Evolutionary conservation across 1,140 invertebrate species (phyloP), one percentile per base, ranked within the genome.

Genomic region (Lerema accius): DNA sequence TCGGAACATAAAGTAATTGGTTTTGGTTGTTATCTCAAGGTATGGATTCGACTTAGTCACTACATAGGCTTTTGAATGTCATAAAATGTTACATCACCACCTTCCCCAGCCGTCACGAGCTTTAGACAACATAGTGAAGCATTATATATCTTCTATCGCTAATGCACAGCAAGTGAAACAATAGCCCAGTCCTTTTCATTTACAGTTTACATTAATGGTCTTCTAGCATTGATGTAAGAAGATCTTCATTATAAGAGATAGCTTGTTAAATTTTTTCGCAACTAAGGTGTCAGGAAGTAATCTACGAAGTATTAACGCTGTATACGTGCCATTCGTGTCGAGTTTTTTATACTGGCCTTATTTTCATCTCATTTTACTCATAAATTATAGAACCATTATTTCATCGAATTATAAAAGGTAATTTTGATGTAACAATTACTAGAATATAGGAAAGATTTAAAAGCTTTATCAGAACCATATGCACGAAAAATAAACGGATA

Each of bases 291-390:
- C 19, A 48, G 23, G 45, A 48, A 48, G 45, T 28, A 48, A 48
- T 48, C 45, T 48, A n/a, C 45, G 23, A 48, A 48, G 19, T 48
- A 48, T 48, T 48, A 26, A 48, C 19, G 19, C 11, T 48, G 26
- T n/a, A n/a, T n/a, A n/a, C n/a, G 45, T 17, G 28, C 16, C 45
- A 48, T 11, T 48, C n/a, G 7, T 26, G 19, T 48, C 10, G 2
- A 6, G 4, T 48, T 48, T 48, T 48, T 48, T 26, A 2, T 48
- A 9, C 11, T 13, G 3, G 9, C 28, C 28, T 32, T 32, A 32
- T 7, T 7, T 9, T 32, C 3, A 4, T 7, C 9, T 32, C 7
- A 32, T 32, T 7, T 32, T 7, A 32, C 4, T 32, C 28, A 32
- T 32, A 32, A 9, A 32, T 32, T 7, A 32, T 9, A 32, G 28